Conservation (phyloP, 2,888 invertebrate species). For the Eupithecia subumbrata region DNA sequence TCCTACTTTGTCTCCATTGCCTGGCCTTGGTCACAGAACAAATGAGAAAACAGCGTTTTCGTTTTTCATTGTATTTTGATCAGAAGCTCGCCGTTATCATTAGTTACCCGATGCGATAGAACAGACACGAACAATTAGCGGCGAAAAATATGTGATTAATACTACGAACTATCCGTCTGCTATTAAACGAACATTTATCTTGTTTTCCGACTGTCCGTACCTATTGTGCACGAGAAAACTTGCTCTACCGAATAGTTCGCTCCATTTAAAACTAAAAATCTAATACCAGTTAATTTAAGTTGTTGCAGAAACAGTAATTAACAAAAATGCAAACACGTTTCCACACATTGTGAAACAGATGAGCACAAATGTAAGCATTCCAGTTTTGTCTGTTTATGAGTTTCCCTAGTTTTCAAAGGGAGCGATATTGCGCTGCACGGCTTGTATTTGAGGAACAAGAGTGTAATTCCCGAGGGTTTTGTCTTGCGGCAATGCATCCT, state of each 20-base stretch:
- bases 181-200: constrained; percentile 35
- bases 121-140: constrained; percentile 49
- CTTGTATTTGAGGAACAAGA: constrained; percentile 78
- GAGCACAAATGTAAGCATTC: constrained; percentile 64
- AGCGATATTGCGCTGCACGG: constrained; percentile 71
- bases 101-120: constrained; percentile 47
- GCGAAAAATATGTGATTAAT: constrained; percentile 47
- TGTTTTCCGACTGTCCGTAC: constrained; percentile 18
- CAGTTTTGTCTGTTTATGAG: constrained; percentile 74
- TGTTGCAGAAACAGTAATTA: constrained; percentile 33
- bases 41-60: constrained; percentile 66
- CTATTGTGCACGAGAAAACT: background rate
- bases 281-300: constrained; percentile 10
- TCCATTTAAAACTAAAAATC: background rate
- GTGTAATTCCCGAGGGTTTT: constrained; percentile 80
- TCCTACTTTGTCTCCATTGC: constrained; percentile 74
- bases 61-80: constrained; percentile 70
- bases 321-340: constrained; percentile 52
- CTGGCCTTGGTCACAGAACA: constrained; percentile 63
- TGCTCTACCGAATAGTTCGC: background rate
- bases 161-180: constrained; percentile 24
- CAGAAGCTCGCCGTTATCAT: constrained; percentile 47
- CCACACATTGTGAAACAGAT: constrained; percentile 54
- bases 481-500: constrained; percentile 73
- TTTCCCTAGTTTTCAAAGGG: constrained; percentile 76